Evolutionary conservation across 1,140 invertebrate species (phyloP), one percentile per base, ranked within the genome.

Genomic region (Macrocentrus cingulum): DNA sequence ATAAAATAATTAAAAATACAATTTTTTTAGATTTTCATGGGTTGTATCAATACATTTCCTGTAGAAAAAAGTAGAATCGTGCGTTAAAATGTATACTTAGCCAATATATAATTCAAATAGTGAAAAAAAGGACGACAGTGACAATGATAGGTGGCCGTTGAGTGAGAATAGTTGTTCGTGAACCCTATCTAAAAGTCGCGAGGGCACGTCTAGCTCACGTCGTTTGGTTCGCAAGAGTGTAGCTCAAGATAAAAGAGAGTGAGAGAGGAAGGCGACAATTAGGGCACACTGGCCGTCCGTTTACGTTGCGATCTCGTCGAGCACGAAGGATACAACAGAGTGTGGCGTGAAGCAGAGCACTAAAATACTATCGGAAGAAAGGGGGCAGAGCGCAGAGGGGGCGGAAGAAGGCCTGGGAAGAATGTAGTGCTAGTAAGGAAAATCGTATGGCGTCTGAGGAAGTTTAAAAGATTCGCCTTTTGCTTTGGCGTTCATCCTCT

Each of bases 231-330:
- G n/a, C 19, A 7, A 53, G 13, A 39, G 15, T 6, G 18, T 29
- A 9, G 7, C n/a, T 20, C 34, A 39, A 37, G 13, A 15, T 22
- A 34, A 36, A 25, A 49, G 44, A 48, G 41, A 46, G 42, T 19
- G 39, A 50, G 45, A 57, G 50, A 62, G 60, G 60, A 62, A 62
- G 55, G 60, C 55, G 60, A 57, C 60, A 62, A 62, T 62, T 62
- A 62, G 60, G 49, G 22, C 60, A n/a, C n/a, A 62, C 60, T 62
- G 60, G 55, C 56, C 44, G 55, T 53, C 54, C 56, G 60, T 61
- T 61, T 53, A 53, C 53, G 46, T 51, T 46, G 20, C 34, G 45
- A 56, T 61, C 55, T 53, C 57, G 42, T 37, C 44, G 37, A 60
- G 44, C 34, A 49, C 23, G 52, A 45, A 48, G 45, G 20, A 15